Base-by-base conservation (phyloP, 2,797 vertebrate species). In the Gadopsis marmoratus region DNA sequence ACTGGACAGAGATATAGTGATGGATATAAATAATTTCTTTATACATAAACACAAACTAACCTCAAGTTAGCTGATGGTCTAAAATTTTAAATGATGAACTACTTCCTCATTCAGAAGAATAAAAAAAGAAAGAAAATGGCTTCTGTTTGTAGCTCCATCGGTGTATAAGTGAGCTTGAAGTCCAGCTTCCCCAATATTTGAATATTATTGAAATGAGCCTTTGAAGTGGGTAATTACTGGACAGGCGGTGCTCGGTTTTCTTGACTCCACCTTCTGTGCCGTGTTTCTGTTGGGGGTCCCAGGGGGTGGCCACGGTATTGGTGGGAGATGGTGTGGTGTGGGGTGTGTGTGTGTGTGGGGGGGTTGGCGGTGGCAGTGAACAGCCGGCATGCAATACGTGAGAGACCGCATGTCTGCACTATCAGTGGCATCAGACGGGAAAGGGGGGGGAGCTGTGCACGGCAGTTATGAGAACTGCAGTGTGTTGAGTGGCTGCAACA, bases 361-460 rank as follows among this genome's bases (percentile, higher is more conserved):
- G 26, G 43, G 53, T 58, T 1, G 60, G 56, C 76, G 74, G 64
- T 56, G 43, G 71, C 67, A 63, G 65, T 50, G 70, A 91, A 94
- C 93, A 94, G 92, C 92, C 93, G 91, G 93, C 93, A 88, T 86
- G 90, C 83, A 89, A 83, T 93, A 93, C 93, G 86, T 92, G 91
- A 93, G 92, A 93, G 89, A 83, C 90, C 90, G 78, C 91, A 91
- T 86, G 92, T 92, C 88, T 91, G 88, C 90, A 86, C 89, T 92
- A 94, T 95, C 89, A 86, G 83, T 78, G 76, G 82, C 84, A 92
- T 92, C 87, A 91, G 90, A 93, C 71, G 84, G 85, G 87, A 87
- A 89, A 88, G 73, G 86, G 48, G 50, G 11, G 55, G 21, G 41
- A 29, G 83, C 58, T 76, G 87, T 86, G 83, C 68, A 72, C 80